Evolutionary conservation across 2,797 vertebrate species (phyloP), one percentile per base, ranked within the genome.

Genomic region (Sphenopsis melanotis): DNA sequence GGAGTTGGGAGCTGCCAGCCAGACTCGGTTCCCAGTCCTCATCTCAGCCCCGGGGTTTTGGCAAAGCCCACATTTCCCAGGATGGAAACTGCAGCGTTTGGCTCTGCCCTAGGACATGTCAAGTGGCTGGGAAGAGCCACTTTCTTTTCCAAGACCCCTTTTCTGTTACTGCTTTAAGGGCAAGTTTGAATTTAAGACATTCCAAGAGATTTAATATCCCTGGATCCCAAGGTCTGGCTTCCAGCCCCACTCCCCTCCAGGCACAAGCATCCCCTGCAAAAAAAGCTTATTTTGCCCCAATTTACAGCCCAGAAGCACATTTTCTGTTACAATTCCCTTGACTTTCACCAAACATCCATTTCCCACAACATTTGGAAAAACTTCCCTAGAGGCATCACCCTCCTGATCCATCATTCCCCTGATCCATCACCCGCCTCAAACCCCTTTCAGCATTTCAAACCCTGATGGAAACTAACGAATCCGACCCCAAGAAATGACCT

Each of bases 1-100:
- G 30, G 91, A 90, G 84, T 60, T 30, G 87, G 39, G 87, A 78
- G 75, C 79, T 93, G 85, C 87, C 90, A 92, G 93, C 84, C 94
- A 90, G 76, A 60, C 63, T 88, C 7, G 12, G 32, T 52, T 46
- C 52, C 64, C 22, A 1, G 17, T 29, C 46, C 79, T 75, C 7
- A 4, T 19, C 61, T 57, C 30, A 7, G 21, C n/a, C 55, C 2
- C 1, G 20, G 26, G 5, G 34, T 2, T 10, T 76, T 44, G 41
- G 15, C 37, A 87, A 95, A 50, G 8, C 41, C 41, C 70, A 0
- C 10, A 10, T 10, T 50, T 60, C 60, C 27, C 71, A 57, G 44
- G 49, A 17, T 2, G 1, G 44, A 20, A 79, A 16, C 12, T 4
- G 13, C 53, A 44, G 21, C 1, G 0, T 18, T 57, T 55, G 55